Percentiles rank a stretch among this genome's conserved stretches.
Conservation (phyloP, 2,113 vertebrate genomes). For the Tyto alba region DNA sequence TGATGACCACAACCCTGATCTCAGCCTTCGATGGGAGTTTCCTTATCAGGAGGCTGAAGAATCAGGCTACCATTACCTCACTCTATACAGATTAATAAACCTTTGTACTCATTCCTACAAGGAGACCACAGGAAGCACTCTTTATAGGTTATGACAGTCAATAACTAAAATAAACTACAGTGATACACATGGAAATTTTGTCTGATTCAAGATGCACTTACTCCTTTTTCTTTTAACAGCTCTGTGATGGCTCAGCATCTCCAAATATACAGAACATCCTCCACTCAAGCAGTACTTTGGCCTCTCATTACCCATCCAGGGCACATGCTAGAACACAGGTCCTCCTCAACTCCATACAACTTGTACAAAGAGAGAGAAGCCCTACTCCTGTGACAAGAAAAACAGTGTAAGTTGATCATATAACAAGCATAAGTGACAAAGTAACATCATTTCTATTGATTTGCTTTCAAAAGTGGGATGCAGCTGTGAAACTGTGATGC, state of each 20-base stretch:
- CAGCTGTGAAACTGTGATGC: neutral
- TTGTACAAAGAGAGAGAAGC: neutral
- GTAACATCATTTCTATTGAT: constrained; percentile 21
- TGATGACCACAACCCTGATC: neutral
- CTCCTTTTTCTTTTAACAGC: neutral
- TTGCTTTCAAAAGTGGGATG: neutral
- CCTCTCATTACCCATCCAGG: neutral
- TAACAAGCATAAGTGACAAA: neutral
- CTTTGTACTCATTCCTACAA: neutral
- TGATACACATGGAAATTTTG: neutral
- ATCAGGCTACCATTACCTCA: neutral
- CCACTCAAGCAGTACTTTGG: neutral
- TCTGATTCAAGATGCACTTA: neutral
- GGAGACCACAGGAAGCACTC: neutral
- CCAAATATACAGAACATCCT: neutral
- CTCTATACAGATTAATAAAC: neutral
- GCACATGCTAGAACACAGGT: neutral
- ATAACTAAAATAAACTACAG: neutral
- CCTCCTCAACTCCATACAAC: neutral
- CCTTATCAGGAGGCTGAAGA: neutral
- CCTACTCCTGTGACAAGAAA: neutral
- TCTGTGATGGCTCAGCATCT: neutral
- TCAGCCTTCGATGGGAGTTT: neutral
- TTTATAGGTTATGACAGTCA: neutral
- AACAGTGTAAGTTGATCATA: neutral